Base-by-base conservation (phyloP, 2,113 vertebrate species). In the Caracal caracal region DNA sequence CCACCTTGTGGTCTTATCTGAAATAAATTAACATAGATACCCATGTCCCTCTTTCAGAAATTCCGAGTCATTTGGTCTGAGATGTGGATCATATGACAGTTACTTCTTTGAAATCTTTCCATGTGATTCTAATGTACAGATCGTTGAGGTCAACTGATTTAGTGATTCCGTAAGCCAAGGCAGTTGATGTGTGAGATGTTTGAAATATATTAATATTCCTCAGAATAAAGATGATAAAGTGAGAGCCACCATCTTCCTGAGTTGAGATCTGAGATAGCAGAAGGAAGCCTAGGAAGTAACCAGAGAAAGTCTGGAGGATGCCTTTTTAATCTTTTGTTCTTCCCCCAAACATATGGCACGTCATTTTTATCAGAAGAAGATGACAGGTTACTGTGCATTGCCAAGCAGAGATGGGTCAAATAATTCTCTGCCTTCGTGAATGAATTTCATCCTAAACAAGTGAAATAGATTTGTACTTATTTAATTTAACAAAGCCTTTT, bases 381-480 rank as follows among this genome's bases (percentile, higher is more conserved):
- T 94, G 71, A 93, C 84, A 90, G 24, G 82, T 96, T 71, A 80
- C 63, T 82, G 0, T 89, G 17, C 61, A 63, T 93, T 88, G 86
- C 88, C 47, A 2, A 43, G 53, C 19, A 82, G 53, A 96, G 43
- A 91, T 83, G 47, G 59, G 0, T 24, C 84, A 94, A 78, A 61
- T 73, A 76, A 96, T 97, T 95, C 88, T 86, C 65, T 30, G 33
- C 8, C 7, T 90, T 95, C 78, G 97, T 98, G 98, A 98, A 98
- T 97, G 93, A 98, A 90, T 86, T 96, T 95, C 63, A 97, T 97
- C 86, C 90, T 96, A 83, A 93, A 0, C 26, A 73, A 51, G 0
- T 80, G 47, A 96, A 97, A 95, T 84, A 70, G 37, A 88, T 80
- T 2, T 91, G 70, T 84, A 92, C 37, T 97, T 94, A 24, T 87